phyloP scores from a whole-genome alignment of 2,797 vertebrate genomes.

The Erpetoichthys calabaricus region DNA sequence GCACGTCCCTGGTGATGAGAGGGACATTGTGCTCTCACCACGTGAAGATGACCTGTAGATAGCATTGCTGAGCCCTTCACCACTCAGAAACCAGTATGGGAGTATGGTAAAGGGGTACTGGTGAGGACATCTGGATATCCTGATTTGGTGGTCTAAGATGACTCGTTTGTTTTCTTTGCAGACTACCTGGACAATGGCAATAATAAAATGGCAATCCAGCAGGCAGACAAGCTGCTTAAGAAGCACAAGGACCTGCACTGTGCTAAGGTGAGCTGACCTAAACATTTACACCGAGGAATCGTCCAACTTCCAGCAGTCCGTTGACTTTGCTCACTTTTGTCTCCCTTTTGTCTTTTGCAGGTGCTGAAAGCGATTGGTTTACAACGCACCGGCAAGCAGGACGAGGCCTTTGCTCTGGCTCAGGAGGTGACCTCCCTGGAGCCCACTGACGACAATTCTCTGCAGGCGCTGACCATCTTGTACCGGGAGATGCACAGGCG shows the following conservation, averaged over 20 bases:
- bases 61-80: too few relatives aligned
- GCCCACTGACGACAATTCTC: conserved; percentile 91
- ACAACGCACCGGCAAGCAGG: conserved; percentile 88
- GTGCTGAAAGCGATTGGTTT: conserved; percentile 93
- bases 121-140: too few relatives aligned
- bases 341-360: conserved; percentile 32
- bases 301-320: not conserved
- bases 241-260: conserved; percentile 97
- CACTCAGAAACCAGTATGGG: too few relatives aligned
- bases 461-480: conserved; percentile 91
- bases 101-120: too few relatives aligned
- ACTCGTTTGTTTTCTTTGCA: conserved; percentile 29
- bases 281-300: not conserved
- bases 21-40: too few relatives aligned
- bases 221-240: conserved; percentile 92
- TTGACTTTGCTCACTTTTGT: too few relatives aligned
- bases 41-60: too few relatives aligned
- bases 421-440: conserved; percentile 87
- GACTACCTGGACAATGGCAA: conserved; percentile 98
- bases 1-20: too few relatives aligned
- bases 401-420: conserved; percentile 82
- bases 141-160: too few relatives aligned
- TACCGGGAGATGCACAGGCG: conserved; percentile 95
- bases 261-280: conserved; percentile 66
- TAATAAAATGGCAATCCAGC: conserved; percentile 98